Evolutionary conservation across 1,140 invertebrate genomes (phyloP), one percentile per base, ranked within the genome.

Genomic region (Lutraria rhynchaena): DNA sequence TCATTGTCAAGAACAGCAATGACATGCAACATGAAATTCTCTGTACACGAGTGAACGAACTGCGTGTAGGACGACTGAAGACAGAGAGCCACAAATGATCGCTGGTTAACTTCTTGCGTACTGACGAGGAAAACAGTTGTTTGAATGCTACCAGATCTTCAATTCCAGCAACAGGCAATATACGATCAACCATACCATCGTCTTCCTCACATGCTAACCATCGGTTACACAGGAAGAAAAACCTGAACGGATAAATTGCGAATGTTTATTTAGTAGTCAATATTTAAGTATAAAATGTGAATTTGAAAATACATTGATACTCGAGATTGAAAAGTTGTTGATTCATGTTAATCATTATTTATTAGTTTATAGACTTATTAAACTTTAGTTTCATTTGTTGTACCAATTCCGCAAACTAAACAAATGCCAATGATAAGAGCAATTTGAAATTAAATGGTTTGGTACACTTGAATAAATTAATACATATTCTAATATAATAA

Each of bases 121-220:
- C 88, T 17, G 91, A 92, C 7, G 90, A 89, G 11, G 88, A 87
- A 83, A 93, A 93, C 31, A 93, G 89, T 58, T 92, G 92, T 81
- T 90, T 90, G 84, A 93, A 93, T 11, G 90, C 90, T 0, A 89
- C 87, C 22, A 93, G 85, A 53, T 93, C 92, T 19, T 91, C 86
- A 11, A 90, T 80, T 0, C 89, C 89, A 9, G 92, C 92, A 17
- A 92, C 91, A 15, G 91, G 91, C 0, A 93, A 65, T 37, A 93
- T 89, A 31, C 92, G 81, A 65, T 93, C 92, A 13, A 93, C 89
- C 90, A 90, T 89, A 1, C 92, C 92, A 81, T 92, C 91, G 65
- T 90, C 91, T 81, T 92, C 89, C 65, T 92, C 92, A n/a, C 92
- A 91, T 4, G 92, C 91, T 61, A 92, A 76, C 92, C 92, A 92